phyloP scores from a whole-genome alignment of 2,888 invertebrate genomes.

The Apodemia hepburni region DNA sequence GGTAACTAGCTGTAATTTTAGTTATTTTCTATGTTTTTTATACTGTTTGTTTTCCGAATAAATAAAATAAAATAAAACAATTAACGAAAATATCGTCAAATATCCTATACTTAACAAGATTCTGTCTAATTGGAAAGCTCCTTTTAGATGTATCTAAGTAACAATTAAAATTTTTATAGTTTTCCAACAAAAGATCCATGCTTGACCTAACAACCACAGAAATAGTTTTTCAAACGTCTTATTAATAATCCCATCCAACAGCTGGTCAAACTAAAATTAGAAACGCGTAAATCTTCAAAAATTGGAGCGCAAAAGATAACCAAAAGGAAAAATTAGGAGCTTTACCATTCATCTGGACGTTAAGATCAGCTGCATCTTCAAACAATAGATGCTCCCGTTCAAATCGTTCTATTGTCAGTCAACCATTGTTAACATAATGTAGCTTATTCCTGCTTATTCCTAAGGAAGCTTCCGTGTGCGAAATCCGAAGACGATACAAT shows the following conservation, averaged over 20 bases:
- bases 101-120: too few species aligned
- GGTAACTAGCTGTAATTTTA: too few species aligned
- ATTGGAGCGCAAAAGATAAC: constrained; percentile 40
- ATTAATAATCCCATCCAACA: background rate
- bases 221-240: background rate
- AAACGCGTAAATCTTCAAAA: constrained; percentile 36
- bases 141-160: too few species aligned
- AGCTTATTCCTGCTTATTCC: constrained; percentile 43
- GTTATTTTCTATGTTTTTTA: too few species aligned
- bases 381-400: constrained; percentile 63
- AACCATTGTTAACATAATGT: constrained; percentile 61
- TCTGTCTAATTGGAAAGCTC: too few species aligned
- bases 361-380: constrained; percentile 58
- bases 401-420: constrained; percentile 55
- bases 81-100: too few species aligned
- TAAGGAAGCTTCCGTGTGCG: constrained; percentile 70
- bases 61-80: too few species aligned
- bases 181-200: background rate
- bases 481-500: constrained; percentile 54
- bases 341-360: constrained; percentile 32
- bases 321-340: constrained; percentile 39
- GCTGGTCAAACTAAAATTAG: constrained; percentile 9
- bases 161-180: background rate
- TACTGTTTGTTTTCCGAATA: too few species aligned
- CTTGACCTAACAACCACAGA: background rate